Evolutionary conservation across 2,888 invertebrate genomes (phyloP).

Genomic region (Limenitis camilla): DNA sequence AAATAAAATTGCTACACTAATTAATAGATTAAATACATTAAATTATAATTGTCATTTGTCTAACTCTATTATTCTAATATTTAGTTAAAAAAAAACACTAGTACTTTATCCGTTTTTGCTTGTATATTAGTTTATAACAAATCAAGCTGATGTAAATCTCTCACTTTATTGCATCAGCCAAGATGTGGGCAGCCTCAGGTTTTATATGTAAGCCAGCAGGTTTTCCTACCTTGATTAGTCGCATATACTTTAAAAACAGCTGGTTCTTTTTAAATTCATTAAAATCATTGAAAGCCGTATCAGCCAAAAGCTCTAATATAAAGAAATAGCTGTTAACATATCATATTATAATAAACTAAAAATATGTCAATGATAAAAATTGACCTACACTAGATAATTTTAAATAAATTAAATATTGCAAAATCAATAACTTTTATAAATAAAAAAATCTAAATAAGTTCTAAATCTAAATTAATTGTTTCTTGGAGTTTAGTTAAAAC

Average conservation of each 20-base stretch:
- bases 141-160: slow-evolving; percentile 49
- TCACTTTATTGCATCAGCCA: slow-evolving; percentile 66
- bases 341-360: no score
- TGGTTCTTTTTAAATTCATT: slow-evolving; percentile 18
- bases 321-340: not conserved
- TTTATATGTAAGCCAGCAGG: slow-evolving; percentile 39
- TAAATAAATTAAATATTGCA: no score
- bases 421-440: no score
- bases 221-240: slow-evolving; percentile 41
- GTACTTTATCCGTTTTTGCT: not conserved
- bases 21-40: no score
- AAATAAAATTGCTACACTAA: no score
- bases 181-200: slow-evolving; percentile 44
- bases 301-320: not conserved
- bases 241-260: slow-evolving; percentile 31
- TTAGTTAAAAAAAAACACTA: not conserved
- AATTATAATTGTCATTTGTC: no score
- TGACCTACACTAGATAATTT: no score
- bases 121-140: slow-evolving; percentile 27
- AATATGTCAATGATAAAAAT: no score
- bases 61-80: no score
- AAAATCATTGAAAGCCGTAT: not conserved
- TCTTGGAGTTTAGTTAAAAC: no score
- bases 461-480: no score
- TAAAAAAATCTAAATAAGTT: no score